Percentiles rank a stretch among this genome's conserved stretches.
These are phyloP conservation scores for Samia ricini DNA, from an alignment of 1,140 invertebrate species.

Conservation along the genomic window DNA sequence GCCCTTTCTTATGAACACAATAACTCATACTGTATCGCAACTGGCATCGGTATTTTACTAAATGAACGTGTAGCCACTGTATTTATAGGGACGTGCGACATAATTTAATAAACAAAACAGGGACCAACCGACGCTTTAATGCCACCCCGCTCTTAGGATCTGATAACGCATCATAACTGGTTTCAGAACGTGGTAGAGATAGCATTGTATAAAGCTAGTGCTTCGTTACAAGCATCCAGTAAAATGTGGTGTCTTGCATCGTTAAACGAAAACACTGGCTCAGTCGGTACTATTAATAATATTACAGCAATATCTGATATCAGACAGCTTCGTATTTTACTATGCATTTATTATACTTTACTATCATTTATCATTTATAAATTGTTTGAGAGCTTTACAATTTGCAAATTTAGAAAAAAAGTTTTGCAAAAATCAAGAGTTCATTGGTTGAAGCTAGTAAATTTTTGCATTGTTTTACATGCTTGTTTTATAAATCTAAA, in stretches of 20 bases:
- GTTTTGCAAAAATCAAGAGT: not conserved
- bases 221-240: conserved; percentile 64
- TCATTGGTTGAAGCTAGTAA: not conserved
- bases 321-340: conserved; percentile 40
- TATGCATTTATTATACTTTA: conserved; percentile 21
- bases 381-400: conserved; percentile 16
- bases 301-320: conserved; percentile 58
- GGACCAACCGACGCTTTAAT: conserved; percentile 67
- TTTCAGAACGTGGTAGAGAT: conserved; percentile 63
- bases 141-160: conserved; percentile 70
- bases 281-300: conserved; percentile 60
- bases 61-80: conserved; percentile 66
- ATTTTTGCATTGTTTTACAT: not conserved
- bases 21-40: conserved; percentile 68
- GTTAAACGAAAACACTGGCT: conserved; percentile 63
- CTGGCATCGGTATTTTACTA: conserved; percentile 69
- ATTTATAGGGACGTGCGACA: conserved; percentile 68
- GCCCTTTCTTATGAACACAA: conserved; percentile 53
- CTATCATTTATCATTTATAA: conserved; percentile 23
- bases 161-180: conserved; percentile 73
- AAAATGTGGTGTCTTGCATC: conserved; percentile 50
- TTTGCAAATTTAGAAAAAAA: not conserved
- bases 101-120: conserved; percentile 78
- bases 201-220: conserved; percentile 68
- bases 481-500: not conserved